phyloP scores from a whole-genome alignment of 2,888 invertebrate genomes.

The Acleris holmiana region DNA sequence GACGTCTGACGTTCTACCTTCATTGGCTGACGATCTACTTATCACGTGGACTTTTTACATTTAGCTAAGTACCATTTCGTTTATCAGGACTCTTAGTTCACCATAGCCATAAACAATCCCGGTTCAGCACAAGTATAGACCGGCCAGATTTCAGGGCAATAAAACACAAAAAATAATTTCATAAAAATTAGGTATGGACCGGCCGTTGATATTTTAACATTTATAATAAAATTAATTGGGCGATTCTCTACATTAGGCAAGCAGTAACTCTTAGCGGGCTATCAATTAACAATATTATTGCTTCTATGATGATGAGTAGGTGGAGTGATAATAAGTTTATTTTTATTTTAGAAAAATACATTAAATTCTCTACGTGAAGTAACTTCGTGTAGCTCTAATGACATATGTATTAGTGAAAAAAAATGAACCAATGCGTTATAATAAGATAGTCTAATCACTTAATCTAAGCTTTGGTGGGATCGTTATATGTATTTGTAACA shows the following conservation, averaged over 20 bases:
- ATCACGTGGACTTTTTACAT: too few relatives aligned
- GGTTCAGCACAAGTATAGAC: too few relatives aligned
- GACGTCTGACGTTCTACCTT: too few relatives aligned
- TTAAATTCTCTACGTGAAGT: conserved; percentile 54
- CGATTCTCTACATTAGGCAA: not conserved
- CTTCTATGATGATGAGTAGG: conserved; percentile 31
- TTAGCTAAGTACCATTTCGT: too few relatives aligned
- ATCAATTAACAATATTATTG: conserved; percentile 30
- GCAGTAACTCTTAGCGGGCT: conserved; percentile 5
- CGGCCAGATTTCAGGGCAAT: too few relatives aligned
- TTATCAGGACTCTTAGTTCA: too few relatives aligned
- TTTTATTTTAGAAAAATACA: conserved; percentile 56
- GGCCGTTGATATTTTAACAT: too few relatives aligned
- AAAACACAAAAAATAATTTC: too few relatives aligned
- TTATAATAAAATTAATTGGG: too few relatives aligned
- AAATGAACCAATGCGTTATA: conserved; percentile 51
- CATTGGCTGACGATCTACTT: too few relatives aligned
- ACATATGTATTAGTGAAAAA: conserved; percentile 43
- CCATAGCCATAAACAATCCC: too few relatives aligned
- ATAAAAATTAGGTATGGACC: too few relatives aligned
- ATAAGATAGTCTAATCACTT: conserved; percentile 71
- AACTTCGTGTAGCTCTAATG: conserved; percentile 50
- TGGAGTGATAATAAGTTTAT: conserved; percentile 31
- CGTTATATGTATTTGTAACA: conserved; percentile 68
- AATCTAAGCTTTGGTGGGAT: conserved; percentile 84